Conservation (phyloP, 2,888 invertebrate species). For the Phaedon cochleariae region DNA sequence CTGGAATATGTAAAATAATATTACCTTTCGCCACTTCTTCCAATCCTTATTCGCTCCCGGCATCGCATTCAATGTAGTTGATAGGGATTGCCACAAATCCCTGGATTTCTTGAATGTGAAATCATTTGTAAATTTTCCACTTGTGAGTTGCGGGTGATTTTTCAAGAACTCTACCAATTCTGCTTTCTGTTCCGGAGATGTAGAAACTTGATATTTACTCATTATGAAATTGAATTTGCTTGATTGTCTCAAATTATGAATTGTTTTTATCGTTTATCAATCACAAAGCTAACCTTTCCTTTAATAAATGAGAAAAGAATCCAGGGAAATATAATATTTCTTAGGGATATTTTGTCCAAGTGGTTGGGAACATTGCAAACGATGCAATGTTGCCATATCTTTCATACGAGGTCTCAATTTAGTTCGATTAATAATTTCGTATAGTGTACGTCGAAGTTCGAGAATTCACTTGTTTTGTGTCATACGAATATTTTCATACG, state of each 20-base stretch:
- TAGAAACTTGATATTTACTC: background rate
- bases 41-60: no score
- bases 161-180: constrained; percentile 14
- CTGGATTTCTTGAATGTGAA: no score
- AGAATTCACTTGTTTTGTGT: background rate
- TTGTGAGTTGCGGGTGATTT: constrained; percentile 11
- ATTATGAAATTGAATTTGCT: no score
- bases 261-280: no score
- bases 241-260: no score
- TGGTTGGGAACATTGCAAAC: background rate
- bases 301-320: background rate
- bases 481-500: constrained; percentile 4
- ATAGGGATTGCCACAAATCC: no score
- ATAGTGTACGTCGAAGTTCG: background rate
- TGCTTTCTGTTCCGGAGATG: constrained; percentile 7
- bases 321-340: background rate
- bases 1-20: no score
- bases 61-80: no score
- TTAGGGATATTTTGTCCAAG: background rate
- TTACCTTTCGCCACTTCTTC: background rate
- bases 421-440: background rate
- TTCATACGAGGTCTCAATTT: background rate
- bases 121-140: constrained; percentile 17
- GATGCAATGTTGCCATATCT: background rate
- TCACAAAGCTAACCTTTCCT: no score